Conservation (phyloP, 2,888 invertebrate species). For the Lycaena phlaeas region DNA sequence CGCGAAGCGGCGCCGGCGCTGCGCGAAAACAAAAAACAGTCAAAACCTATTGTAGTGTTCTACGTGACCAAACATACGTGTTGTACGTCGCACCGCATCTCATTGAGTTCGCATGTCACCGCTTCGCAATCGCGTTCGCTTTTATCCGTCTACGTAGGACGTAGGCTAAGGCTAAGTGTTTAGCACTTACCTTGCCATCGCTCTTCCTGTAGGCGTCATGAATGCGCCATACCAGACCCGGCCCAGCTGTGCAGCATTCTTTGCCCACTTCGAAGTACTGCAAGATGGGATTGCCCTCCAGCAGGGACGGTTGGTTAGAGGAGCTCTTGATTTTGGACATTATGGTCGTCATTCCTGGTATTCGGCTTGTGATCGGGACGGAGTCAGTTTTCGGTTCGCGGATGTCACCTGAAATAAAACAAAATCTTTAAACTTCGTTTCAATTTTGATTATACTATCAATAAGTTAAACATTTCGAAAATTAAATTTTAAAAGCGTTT, state of each 20-base stretch:
- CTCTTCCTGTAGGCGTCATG: slow-evolving; percentile 91
- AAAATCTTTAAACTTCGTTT: neutral
- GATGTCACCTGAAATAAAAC: slow-evolving; percentile 14
- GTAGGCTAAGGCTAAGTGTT: too few species aligned
- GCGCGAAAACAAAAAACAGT: too few species aligned
- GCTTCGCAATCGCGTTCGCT: too few species aligned
- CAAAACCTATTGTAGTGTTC: too few species aligned
- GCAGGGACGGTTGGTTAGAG: slow-evolving; percentile 28
- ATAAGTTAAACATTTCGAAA: neutral
- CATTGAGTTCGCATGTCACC: too few species aligned
- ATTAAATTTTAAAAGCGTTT: too few species aligned
- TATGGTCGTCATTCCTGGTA: slow-evolving; percentile 38
- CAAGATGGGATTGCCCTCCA: slow-evolving; percentile 86
- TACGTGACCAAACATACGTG: too few species aligned
- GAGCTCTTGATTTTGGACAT: slow-evolving; percentile 33
- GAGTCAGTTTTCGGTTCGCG: slow-evolving; percentile 21
- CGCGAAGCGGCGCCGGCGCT: too few species aligned
- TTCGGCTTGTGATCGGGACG: slow-evolving; percentile 20
- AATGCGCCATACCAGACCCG: slow-evolving; percentile 92
- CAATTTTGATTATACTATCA: neutral
- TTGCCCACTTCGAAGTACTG: slow-evolving; percentile 91
- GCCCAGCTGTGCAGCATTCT: slow-evolving; percentile 85
- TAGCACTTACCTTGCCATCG: slow-evolving; percentile 86
- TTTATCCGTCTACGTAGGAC: too few species aligned
- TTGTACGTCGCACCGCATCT: too few species aligned